Evolutionary conservation across 1,140 invertebrate genomes (phyloP), one percentile per base, ranked within the genome.

Genomic region (Saxidomus purpurata): DNA sequence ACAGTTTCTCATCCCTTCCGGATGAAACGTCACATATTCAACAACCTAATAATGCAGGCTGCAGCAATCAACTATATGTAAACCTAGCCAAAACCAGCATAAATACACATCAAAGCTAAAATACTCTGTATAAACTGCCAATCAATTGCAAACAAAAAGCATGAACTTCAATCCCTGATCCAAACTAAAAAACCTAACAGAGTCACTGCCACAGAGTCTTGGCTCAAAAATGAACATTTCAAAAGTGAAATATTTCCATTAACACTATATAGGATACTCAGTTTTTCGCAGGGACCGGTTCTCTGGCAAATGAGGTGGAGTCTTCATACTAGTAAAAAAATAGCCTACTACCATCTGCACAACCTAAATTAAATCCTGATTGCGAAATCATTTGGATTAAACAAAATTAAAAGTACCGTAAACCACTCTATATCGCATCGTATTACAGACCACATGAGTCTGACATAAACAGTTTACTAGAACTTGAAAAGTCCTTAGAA

Each of bases 221-320:
- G 67, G 67, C 67, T 71, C 2, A 71, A 71, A 71, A 71, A 71
- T 3, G 67, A 71, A 34, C 67, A 71, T 36, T 71, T 31, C 67
- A 71, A 17, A 8, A 71, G 31, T 71, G 67, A 71, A 36, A 31
- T 71, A 34, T 71, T 71, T 31, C 31, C 67, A 9, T 22, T 31
- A 9, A 15, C 15, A 9, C 31, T n/a, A n/a, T n/a, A n/a, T 71
- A 8, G 67, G 67, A 6, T 71, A 71, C 31, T 31, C 67, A 71
- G 67, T 36, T 19, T 71, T 31, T 71, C 67, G 67, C 22, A 71
- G 31, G 6, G 67, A 71, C 22, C 8, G 67, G 6, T 8, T 19
- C 4, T 31, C 4, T 13, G 67, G 67, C 22, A 71, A 71, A 19
- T 17, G 67, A 2, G 67, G 15, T 34, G 67, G 67, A 22, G 67